Percentiles rank a stretch among this genome's conserved stretches.
These are phyloP conservation scores for Iphiclides podalirius DNA, from an alignment of 2,888 invertebrate species.

Conservation along the genomic window DNA sequence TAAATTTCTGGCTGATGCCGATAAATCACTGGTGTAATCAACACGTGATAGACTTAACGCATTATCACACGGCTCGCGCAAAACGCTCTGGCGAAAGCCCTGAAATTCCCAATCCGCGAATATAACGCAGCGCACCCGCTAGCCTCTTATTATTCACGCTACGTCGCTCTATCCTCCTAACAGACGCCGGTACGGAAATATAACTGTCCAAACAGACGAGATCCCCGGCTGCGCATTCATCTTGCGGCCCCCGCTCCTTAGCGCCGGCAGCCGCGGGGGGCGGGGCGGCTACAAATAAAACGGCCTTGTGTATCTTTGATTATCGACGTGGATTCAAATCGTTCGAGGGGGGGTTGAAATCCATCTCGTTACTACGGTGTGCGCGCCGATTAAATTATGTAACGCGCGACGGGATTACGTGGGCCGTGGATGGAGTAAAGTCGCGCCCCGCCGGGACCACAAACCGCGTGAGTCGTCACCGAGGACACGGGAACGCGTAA, in stretches of 20 bases:
- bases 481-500: no score
- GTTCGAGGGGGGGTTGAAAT: conserved; percentile 33
- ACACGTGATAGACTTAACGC: no score
- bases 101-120: no score
- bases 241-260: conserved; percentile 30
- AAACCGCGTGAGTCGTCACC: no score
- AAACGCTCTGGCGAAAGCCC: no score
- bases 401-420: not conserved
- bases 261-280: conserved; percentile 23
- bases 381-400: conserved; percentile 39
- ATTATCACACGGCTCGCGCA: no score
- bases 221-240: conserved; percentile 45
- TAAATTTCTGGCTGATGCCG: no score
- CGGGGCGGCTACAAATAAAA: conserved; percentile 26
- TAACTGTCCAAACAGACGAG: conserved; percentile 49
- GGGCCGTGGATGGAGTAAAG: not conserved
- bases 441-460: conserved; percentile 6
- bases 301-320: conserved; percentile 46
- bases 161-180: conserved; percentile 35
- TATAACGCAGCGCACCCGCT: conserved; percentile 23
- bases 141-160: conserved; percentile 32
- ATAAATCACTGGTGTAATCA: no score
- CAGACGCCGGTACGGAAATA: conserved; percentile 50
- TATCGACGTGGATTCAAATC: conserved; percentile 45
- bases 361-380: conserved; percentile 40